Evolutionary conservation across 1,140 invertebrate genomes (phyloP), one percentile per base, ranked within the genome.

Genomic region (Asobara japonica): DNA sequence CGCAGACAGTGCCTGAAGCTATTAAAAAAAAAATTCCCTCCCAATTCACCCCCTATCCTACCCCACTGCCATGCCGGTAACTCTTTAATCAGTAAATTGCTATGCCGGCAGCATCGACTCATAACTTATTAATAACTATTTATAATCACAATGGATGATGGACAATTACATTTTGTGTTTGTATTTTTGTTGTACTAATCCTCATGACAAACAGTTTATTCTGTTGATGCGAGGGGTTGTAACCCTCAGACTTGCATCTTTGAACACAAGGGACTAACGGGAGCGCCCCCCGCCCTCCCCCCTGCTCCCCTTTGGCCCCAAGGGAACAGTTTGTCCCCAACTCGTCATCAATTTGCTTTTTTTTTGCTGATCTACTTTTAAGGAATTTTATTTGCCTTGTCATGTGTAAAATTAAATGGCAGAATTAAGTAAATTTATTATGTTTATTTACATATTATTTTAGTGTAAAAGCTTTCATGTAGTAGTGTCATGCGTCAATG

Each of bases 301-400:
- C 48, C 11, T 36, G 5, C 11, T 36, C 51, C 76, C 80, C 75
- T 75, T 70, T 31, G 51, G 74, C 83, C 79, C 77, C 84, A 68
- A 38, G 84, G 81, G 85, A 86, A 79, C 82, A 83, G 84, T 86
- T 87, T 85, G 73, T 77, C 76, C 72, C 69, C 82, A 80, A 84
- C 84, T 85, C 80, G 84, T 78, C 81, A 86, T 86, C 83, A 84
- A 86, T 84, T 86, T 86, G 18, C 10, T 83, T 83, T 86, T 82
- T 81, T 77, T 79, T 76, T 71, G 76, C n/a, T n/a, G 73, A 77
- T 79, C 74, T 78, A 78, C 74, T 81, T 82, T 80, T 82, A 65
- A 82, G 77, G 74, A 76, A 78, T 73, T 78, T 77, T 69, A 64
- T 30, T 66, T 56, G 51, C 0, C 18, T 22, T 25, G 20, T 56